phyloP scores from a whole-genome alignment of 2,888 invertebrate genomes.

The Eustalomyia histrio region DNA sequence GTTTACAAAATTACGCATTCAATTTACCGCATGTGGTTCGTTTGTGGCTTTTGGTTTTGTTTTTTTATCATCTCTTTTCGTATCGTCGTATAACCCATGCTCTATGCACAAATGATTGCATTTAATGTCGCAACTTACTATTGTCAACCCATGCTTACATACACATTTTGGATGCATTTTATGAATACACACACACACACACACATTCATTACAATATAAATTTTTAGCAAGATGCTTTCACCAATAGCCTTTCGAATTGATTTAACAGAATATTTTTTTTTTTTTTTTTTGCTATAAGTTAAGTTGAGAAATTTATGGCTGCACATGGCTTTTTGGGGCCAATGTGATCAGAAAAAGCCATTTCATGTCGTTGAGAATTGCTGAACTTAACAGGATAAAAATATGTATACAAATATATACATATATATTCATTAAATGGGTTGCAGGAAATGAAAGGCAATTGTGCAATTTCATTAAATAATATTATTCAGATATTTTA shows the following conservation, averaged over 20 bases:
- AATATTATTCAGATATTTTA: neutral
- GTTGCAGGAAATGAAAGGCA: slow-evolving; percentile 16
- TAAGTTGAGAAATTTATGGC: slow-evolving; percentile 60
- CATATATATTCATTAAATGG: slow-evolving; percentile 26
- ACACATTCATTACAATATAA: slow-evolving; percentile 9
- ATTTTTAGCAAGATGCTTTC: slow-evolving; percentile 30
- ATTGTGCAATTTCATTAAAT: slow-evolving; percentile 15
- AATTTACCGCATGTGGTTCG: slow-evolving; percentile 62
- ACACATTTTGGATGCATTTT: slow-evolving; percentile 35
- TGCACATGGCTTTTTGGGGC: slow-evolving; percentile 54
- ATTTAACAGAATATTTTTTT: slow-evolving; percentile 42
- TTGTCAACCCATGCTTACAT: slow-evolving; percentile 41
- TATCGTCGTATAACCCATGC: slow-evolving; percentile 19
- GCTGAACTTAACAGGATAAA: slow-evolving; percentile 52
- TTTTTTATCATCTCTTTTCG: slow-evolving; percentile 10
- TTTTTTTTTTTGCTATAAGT: slow-evolving; percentile 56
- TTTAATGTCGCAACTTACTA: slow-evolving; percentile 38
- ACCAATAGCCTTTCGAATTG: slow-evolving; percentile 49
- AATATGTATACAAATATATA: neutral
- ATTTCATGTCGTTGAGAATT: slow-evolving; percentile 56
- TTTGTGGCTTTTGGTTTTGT: slow-evolving; percentile 12
- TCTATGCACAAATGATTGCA: slow-evolving; percentile 46
- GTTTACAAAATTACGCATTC: slow-evolving; percentile 61
- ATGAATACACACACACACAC: neutral
- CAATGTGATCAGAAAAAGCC: slow-evolving; percentile 58